Base-by-base conservation (phyloP, 2,113 vertebrate genomes). In the Lanius collurio region DNA sequence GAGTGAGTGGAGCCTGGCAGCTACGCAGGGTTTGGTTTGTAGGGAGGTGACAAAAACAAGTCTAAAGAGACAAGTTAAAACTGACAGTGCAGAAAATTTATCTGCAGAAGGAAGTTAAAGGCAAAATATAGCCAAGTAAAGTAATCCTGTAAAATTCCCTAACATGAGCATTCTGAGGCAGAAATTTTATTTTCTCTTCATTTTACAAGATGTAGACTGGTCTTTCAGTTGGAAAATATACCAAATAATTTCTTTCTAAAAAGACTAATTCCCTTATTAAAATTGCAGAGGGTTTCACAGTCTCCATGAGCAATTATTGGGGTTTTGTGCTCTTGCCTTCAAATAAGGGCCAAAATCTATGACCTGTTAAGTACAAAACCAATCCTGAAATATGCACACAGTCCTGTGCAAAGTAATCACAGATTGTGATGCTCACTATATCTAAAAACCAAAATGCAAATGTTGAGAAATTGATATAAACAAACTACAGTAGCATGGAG, bases 171-270 rank as follows among this genome's bases (percentile, higher is more conserved):
- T 89, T 87, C 77, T 90, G 92, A 94, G 62, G 71, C 35, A 59
- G 62, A 96, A 86, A 84, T 94, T 65, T 56, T 44, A 30, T 69
- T 94, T 96, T 96, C 64, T 96, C 65, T 95, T 95, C 92, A 83
- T 88, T 96, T 97, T 94, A 86, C 89, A 87, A 96, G 71, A 64
- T 73, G 55, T 68, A 96, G 97, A 94, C 56, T 92, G 73, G 65
- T 79, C 50, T 94, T 97, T 93, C 89, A 78, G 65, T 92, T 88
- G 92, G 50, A 95, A 96, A 97, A 95, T 28, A 71, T 22, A 53
- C 52, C 46, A 80, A 57, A 37, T 52, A 73, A 57, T 42, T 91
- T 82, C 1, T 88, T 14, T 93, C 62, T 89, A 52, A 75, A 90
- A 81, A 69, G 60, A 69, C 55, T 95, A 50, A 28, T 89, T 90